These are phyloP conservation scores for Megalops atlanticus DNA, from an alignment of 2,113 vertebrate species.

Conservation along the genomic window DNA sequence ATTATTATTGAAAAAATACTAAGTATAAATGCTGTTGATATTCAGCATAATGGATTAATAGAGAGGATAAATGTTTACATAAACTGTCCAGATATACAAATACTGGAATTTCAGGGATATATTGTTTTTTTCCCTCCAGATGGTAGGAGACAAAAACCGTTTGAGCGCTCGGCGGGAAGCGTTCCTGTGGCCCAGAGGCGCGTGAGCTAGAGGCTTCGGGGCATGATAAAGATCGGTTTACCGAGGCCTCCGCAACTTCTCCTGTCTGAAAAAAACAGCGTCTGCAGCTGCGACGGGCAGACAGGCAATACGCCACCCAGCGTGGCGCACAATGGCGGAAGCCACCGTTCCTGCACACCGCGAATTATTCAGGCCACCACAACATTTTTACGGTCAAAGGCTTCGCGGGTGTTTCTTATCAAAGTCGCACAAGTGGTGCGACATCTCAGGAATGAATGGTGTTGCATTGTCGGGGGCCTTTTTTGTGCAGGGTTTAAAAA, in stretches of 20 bases:
- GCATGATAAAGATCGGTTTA: neutral
- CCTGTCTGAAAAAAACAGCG: neutral
- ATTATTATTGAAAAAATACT: neutral
- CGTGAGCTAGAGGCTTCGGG: neutral
- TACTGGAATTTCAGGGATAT: neutral
- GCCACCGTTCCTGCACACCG: neutral
- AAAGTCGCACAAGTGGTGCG: neutral
- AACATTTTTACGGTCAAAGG: neutral
- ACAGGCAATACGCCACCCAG: slow-evolving; percentile 27
- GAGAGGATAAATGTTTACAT: neutral
- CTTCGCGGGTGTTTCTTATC: neutral
- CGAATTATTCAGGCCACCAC: neutral
- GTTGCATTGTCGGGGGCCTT: neutral
- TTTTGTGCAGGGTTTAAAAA: neutral
- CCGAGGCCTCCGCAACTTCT: neutral
- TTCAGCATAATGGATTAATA: too few relatives aligned
- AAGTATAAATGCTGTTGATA: neutral
- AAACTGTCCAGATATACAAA: neutral
- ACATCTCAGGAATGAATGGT: neutral
- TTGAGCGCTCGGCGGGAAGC: neutral
- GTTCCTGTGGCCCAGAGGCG: neutral
- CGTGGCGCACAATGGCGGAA: slow-evolving; percentile 16
- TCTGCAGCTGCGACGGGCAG: neutral
- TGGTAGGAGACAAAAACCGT: neutral
- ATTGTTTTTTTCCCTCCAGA: neutral